Base-by-base conservation (phyloP, 64 coral and sea anemone genomes). In the Acropora yongei region DNA sequence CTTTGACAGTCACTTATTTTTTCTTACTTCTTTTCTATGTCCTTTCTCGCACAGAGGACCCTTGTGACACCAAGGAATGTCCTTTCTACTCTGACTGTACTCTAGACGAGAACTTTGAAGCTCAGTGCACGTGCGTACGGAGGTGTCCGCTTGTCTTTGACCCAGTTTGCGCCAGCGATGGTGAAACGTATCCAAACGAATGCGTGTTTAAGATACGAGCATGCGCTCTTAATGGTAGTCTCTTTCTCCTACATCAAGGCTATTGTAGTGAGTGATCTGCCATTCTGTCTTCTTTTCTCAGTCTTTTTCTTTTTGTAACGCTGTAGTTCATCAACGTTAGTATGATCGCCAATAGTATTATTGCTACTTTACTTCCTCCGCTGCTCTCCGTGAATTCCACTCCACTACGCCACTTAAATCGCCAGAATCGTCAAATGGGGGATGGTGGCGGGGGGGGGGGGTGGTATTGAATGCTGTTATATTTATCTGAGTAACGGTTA, bases 151-250 rank as follows among this genome's bases (percentile, higher is more conserved):
- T 88, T 2, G 19, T 60, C 18, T 95, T 82, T 68, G 74, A 95
- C 18, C 91, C 74, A 2, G 84, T 99, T 7, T 99, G 97, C 69
- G 97, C 88, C 11, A 95, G 85, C 72, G 91, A 99, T 84, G 88
- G 94, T 17, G 89, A 91, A 43, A 96, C 94, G 0, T 99, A 99
- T 75, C 49, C 84, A 40, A 96, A 89, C 67, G 82, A 89, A 30
- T 99, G 97, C 74, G 81, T 66, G n/a, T 65, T 99, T 43, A 96
- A 92, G 30, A 90, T 79, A 6, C 53, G 66, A 72, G 89, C 94
- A 5, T 99, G 97, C 68, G 57, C 79, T 42, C 43, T 68, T 11
- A 89, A 88, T 65, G 68, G 79, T 11, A 84, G 57, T 20, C 6
- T 89, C 2, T 80, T 82, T 17, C 14, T 91, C 8, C 47, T 90